These are phyloP conservation scores for Whitmania pigra DNA, from an alignment of 1,140 invertebrate species.

Conservation along the genomic window DNA sequence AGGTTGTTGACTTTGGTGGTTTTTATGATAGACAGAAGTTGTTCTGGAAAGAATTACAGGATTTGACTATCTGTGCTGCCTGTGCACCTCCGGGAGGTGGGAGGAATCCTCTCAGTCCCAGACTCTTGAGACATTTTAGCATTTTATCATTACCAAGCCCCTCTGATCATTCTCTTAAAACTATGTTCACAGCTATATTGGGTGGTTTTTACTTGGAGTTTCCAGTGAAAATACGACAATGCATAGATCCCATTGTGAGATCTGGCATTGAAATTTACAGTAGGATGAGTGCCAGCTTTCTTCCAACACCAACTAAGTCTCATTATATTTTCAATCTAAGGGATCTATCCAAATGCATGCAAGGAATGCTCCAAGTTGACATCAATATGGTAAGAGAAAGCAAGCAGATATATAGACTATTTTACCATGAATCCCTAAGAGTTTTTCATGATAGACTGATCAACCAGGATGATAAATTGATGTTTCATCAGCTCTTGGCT, in stretches of 20 bases:
- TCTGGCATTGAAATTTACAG: constrained; percentile 43
- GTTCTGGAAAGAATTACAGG: constrained; percentile 62
- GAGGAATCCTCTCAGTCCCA: constrained; percentile 39
- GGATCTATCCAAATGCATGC: constrained; percentile 44
- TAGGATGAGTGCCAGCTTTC: constrained; percentile 41
- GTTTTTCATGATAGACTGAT: constrained; percentile 44
- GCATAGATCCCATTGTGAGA: constrained; percentile 37
- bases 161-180: constrained; percentile 41
- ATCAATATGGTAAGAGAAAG: constrained; percentile 36
- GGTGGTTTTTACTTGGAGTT: constrained; percentile 55
- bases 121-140: constrained; percentile 42
- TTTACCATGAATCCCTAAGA: constrained; percentile 42
- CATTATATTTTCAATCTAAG: constrained; percentile 44
- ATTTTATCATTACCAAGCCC: constrained; percentile 43
- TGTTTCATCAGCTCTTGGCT: constrained; percentile 40
- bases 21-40: constrained; percentile 72
- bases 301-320: constrained; percentile 44
- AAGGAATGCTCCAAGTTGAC: constrained; percentile 42
- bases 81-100: constrained; percentile 46
- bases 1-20: constrained; percentile 63
- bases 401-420: constrained; percentile 39
- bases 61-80: constrained; percentile 41
- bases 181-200: constrained; percentile 51
- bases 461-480: constrained; percentile 41
- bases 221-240: constrained; percentile 43